Conservation (phyloP, 2,888 invertebrate species). For the Drosophila macrospina region DNA sequence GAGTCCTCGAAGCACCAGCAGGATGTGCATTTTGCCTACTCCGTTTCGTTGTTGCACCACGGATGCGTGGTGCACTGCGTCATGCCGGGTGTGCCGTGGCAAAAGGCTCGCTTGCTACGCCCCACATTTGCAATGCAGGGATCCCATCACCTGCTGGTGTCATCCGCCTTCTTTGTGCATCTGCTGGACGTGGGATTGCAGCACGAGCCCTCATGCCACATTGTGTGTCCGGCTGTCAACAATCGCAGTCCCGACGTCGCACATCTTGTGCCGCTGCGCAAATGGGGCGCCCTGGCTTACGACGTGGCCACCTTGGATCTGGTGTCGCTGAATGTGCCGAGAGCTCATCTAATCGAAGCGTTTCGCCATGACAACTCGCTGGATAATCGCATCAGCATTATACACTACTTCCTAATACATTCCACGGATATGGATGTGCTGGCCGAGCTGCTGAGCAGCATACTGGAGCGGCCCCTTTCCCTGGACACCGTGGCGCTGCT, state of each 20-base stretch:
- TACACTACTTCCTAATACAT: conserved; percentile 93
- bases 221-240: conserved; percentile 88
- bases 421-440: conserved; percentile 91
- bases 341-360: conserved; percentile 89
- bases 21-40: conserved; percentile 93
- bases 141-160: conserved; percentile 92
- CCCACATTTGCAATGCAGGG: conserved; percentile 92
- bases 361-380: conserved; percentile 89
- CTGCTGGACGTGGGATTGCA: conserved; percentile 92
- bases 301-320: conserved; percentile 91
- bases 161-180: conserved; percentile 93
- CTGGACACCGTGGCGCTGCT: conserved; percentile 87
- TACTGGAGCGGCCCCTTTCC: conserved; percentile 88
- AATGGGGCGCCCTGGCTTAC: conserved; percentile 84
- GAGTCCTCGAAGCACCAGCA: conserved; percentile 61
- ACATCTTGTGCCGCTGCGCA: conserved; percentile 88
- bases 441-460: conserved; percentile 89
- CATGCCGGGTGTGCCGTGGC: conserved; percentile 92
- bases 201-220: conserved; percentile 94
- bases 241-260: conserved; percentile 85
- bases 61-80: conserved; percentile 94
- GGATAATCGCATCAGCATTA: conserved; percentile 91
- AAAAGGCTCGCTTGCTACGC: conserved; percentile 90
- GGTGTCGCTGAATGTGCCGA: conserved; percentile 88
- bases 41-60: conserved; percentile 92